Conservation (phyloP, 2,888 invertebrate genomes). For the Chaetogeoica ovagalla region DNA sequence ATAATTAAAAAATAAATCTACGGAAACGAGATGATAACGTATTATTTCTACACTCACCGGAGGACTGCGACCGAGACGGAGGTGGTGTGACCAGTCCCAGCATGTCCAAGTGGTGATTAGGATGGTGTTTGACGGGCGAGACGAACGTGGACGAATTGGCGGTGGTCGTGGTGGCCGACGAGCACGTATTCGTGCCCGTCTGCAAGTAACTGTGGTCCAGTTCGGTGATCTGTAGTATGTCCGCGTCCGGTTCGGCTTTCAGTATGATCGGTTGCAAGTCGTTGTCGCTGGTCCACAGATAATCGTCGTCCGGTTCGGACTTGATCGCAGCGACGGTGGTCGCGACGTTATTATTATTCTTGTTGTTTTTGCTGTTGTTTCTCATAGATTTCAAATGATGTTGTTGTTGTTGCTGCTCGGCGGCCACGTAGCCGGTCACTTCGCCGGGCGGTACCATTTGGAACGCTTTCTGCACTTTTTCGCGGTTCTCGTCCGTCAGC, state of each 20-base stretch:
- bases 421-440: constrained; percentile 45
- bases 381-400: not conserved
- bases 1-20: not conserved
- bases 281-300: constrained; percentile 42
- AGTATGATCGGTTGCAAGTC: constrained; percentile 45
- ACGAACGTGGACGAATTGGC: constrained; percentile 9
- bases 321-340: not conserved
- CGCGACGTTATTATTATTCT: not conserved
- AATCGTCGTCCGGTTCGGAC: constrained; percentile 32
- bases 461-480: constrained; percentile 46
- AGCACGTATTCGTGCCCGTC: not conserved
- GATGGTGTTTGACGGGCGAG: constrained; percentile 26
- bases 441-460: constrained; percentile 50
- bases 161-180: not conserved
- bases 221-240: constrained; percentile 43
- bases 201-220: constrained; percentile 49
- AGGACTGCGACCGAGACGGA: constrained; percentile 43
- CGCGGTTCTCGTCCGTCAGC: constrained; percentile 44
- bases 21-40: too few species aligned
- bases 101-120: constrained; percentile 42
- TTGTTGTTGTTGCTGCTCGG: not conserved
- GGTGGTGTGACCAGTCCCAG: constrained; percentile 48
- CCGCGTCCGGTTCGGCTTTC: constrained; percentile 35
- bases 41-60: constrained; percentile 23
- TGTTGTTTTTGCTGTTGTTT: not conserved